Conservation (phyloP, 2,113 vertebrate species). For the Mirounga angustirostris region DNA sequence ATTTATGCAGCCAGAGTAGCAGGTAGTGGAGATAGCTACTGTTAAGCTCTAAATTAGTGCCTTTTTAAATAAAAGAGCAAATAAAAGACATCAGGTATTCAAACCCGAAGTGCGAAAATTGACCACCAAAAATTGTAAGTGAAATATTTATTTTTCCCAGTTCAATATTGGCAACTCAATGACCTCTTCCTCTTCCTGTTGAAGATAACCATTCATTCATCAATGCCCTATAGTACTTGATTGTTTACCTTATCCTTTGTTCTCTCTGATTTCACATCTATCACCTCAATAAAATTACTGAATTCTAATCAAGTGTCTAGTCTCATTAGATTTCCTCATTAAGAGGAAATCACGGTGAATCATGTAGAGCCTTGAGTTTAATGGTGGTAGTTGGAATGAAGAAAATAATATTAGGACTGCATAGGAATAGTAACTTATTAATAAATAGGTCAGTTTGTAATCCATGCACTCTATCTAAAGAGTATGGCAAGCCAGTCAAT, state of each 20-base stretch:
- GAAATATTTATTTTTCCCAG: background rate
- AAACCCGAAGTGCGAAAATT: background rate
- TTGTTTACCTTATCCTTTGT: background rate
- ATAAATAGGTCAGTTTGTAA: background rate
- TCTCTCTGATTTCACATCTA: background rate
- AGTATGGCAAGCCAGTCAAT: background rate
- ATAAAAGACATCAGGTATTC: constrained; percentile 14
- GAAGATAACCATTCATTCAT: background rate
- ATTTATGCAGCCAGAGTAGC: background rate
- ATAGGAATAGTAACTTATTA: background rate
- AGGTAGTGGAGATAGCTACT: background rate
- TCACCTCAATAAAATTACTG: background rate
- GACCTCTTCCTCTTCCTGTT: background rate
- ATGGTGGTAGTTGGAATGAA: background rate
- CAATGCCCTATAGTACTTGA: background rate
- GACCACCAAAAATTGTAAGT: background rate
- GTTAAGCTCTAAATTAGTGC: background rate
- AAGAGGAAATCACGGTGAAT: background rate
- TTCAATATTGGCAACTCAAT: background rate
- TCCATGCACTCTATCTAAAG: background rate
- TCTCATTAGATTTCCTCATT: background rate
- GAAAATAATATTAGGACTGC: background rate
- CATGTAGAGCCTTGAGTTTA: background rate
- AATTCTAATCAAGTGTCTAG: background rate
- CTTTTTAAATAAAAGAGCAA: constrained; percentile 40